Percentiles rank a stretch among this genome's conserved stretches.
These are phyloP conservation scores for Polyommatus icarus DNA, from an alignment of 2,888 invertebrate species.

Conservation along the genomic window DNA sequence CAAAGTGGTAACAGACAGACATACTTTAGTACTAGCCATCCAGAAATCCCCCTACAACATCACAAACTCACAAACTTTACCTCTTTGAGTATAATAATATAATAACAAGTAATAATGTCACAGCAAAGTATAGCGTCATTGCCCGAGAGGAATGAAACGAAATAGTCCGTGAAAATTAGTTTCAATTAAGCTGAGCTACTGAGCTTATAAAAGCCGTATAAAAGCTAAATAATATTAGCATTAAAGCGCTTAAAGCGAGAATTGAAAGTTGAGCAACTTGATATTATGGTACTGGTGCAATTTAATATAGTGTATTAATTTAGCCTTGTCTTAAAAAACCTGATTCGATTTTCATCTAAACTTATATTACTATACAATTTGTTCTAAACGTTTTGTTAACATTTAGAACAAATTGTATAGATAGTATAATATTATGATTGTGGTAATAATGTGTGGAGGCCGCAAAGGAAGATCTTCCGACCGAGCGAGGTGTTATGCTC, in stretches of 20 bases:
- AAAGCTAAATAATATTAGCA: conserved; percentile 10
- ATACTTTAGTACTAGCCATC: too few relatives aligned
- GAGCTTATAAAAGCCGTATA: conserved; percentile 17
- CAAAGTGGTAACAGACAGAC: too few relatives aligned
- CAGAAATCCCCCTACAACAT: too few relatives aligned
- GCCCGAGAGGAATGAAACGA: neutral
- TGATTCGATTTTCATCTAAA: neutral
- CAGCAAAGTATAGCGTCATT: neutral
- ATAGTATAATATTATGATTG: neutral
- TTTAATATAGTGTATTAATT: neutral
- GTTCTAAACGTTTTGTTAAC: neutral
- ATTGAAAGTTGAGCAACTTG: neutral
- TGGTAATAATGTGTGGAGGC: too few relatives aligned
- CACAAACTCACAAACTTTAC: too few relatives aligned
- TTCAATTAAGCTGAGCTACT: conserved; percentile 25
- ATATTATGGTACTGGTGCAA: neutral
- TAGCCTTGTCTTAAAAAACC: neutral
- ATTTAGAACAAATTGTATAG: neutral
- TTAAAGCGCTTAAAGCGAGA: conserved; percentile 6
- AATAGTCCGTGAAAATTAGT: conserved; percentile 26
- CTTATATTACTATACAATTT: too few relatives aligned
- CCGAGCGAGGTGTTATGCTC: too few relatives aligned
- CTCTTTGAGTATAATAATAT: neutral
- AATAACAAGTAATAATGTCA: neutral
- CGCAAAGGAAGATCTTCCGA: too few relatives aligned